A percentile compares a stretch with the other conserved stretches of the same genome.
phyloP scores from a whole-genome alignment of 2,797 vertebrate genomes.

The Eupleurogrammus muticus region DNA sequence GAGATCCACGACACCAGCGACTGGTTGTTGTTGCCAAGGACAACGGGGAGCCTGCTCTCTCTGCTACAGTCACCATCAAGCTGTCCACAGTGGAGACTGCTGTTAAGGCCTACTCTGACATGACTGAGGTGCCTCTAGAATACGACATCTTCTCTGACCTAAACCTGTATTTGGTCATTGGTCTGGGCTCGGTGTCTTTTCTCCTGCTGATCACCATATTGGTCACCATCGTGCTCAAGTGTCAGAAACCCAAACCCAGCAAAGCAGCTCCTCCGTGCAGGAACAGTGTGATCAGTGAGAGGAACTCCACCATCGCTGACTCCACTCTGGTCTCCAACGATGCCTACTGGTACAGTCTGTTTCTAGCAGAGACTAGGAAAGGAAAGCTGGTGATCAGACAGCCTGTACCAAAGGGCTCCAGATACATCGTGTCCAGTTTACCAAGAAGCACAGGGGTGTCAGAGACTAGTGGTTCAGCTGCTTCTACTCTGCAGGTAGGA shows the following conservation, averaged over 20 bases:
- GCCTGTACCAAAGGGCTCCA: slow-evolving; percentile 63
- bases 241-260: slow-evolving; percentile 62
- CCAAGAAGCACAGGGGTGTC: slow-evolving; percentile 63
- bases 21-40: slow-evolving; percentile 63
- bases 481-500: slow-evolving; percentile 14
- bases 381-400: slow-evolving; percentile 69
- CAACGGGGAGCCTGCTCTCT: slow-evolving; percentile 63
- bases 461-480: slow-evolving; percentile 58
- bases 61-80: slow-evolving; percentile 68
- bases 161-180: slow-evolving; percentile 74
- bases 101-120: slow-evolving; percentile 60
- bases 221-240: slow-evolving; percentile 66
- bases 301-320: slow-evolving; percentile 59
- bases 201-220: slow-evolving; percentile 63
- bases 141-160: slow-evolving; percentile 71
- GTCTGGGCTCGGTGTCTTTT: slow-evolving; percentile 69
- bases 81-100: slow-evolving; percentile 63
- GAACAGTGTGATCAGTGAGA: slow-evolving; percentile 61
- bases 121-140: slow-evolving; percentile 66
- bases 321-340: slow-evolving; percentile 64
- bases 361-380: slow-evolving; percentile 65
- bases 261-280: slow-evolving; percentile 56
- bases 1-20: slow-evolving; percentile 57
- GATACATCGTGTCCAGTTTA: slow-evolving; percentile 73
- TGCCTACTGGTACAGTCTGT: slow-evolving; percentile 68